Evolutionary conservation across 2,113 vertebrate species (phyloP), one percentile per base, ranked within the genome.

Genomic region (Amia ocellicauda): DNA sequence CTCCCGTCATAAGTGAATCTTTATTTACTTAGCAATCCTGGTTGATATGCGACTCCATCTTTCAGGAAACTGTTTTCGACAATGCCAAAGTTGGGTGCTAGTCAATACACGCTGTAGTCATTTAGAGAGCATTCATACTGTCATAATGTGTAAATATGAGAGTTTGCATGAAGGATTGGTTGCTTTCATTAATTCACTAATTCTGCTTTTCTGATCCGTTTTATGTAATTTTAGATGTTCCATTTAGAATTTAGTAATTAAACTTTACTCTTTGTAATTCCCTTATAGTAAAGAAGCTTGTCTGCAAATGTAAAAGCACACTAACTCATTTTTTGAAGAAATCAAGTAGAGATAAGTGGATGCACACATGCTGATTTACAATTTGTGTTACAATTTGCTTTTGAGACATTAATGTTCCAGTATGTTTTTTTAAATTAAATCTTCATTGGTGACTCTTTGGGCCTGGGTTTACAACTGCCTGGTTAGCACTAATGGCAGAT

Each of bases 261-360:
- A n/a, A n/a, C n/a, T n/a, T n/a, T n/a, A n/a, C n/a, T n/a, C n/a
- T n/a, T n/a, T n/a, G n/a, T n/a, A n/a, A n/a, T n/a, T n/a, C n/a
- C n/a, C n/a, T n/a, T n/a, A n/a, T n/a, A n/a, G n/a, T n/a, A n/a
- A n/a, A n/a, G n/a, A n/a, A n/a, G n/a, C n/a, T n/a, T 59, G 74
- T 74, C 70, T 74, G 74, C 80, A 78, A 84, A 74, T 76, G 77
- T 83, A 83, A 75, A 81, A 81, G 76, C 83, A 69, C 63, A 77
- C 67, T 67, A 84, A 80, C 81, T 88, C 87, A 87, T 87, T 85
- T 82, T 82, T 86, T 82, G 84, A 78, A 77, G 75, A 57, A 77
- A 75, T 67, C 73, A 62, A 59, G 73, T 80, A 88, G 85, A 84
- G 86, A 81, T 83, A 89, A 81, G 74, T 85, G 79, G 78, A 71